Percentiles rank a stretch among this genome's conserved stretches.
Conservation (phyloP, 2,888 invertebrate species). For the Lycia hirtaria region DNA sequence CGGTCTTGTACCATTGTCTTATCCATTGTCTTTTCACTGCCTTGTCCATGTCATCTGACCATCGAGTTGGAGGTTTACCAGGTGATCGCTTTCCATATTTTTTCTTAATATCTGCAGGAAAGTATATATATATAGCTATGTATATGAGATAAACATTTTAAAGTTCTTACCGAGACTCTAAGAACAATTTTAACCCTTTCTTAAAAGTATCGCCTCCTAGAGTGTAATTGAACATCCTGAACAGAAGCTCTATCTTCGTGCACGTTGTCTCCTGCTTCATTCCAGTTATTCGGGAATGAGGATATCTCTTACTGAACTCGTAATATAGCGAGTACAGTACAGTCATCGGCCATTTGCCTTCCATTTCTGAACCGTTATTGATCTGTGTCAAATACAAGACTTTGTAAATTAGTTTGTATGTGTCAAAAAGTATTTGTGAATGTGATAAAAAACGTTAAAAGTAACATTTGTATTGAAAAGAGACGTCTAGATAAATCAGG, state of each 20-base stretch:
- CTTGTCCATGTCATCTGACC: too few species aligned
- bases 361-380: conserved; percentile 89
- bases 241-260: conserved; percentile 91
- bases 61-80: too few species aligned
- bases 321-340: conserved; percentile 91
- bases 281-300: conserved; percentile 91
- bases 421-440: background rate
- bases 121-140: too few species aligned
- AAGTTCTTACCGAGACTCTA: conserved; percentile 82
- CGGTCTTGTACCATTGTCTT: too few species aligned
- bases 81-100: too few species aligned
- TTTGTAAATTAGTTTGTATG: background rate
- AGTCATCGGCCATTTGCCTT: conserved; percentile 93
- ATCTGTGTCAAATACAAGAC: conserved; percentile 83
- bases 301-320: conserved; percentile 91
- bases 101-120: too few species aligned
- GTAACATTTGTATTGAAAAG: too few species aligned
- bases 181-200: conserved; percentile 89
- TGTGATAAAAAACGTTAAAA: background rate
- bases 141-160: too few species aligned
- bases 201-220: conserved; percentile 91
- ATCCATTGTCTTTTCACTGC: background rate
- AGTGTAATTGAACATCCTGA: conserved; percentile 96
- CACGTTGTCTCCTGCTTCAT: conserved; percentile 90
- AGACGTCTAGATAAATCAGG: too few species aligned